These are phyloP conservation scores for Myodes glareolus DNA, from an alignment of 2,113 vertebrate genomes.

Conservation along the genomic window DNA sequence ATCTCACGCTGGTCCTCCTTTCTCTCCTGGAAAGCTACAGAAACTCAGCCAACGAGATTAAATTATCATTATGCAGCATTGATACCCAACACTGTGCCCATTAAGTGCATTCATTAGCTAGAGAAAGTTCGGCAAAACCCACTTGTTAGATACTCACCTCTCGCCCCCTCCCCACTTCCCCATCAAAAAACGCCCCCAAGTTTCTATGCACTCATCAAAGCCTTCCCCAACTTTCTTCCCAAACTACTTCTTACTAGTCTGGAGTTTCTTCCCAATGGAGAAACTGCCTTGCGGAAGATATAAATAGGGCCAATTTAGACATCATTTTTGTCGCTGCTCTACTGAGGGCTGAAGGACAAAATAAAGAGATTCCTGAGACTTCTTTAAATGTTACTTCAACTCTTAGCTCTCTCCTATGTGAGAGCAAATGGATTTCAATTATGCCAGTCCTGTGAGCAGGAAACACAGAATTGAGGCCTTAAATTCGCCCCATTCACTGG, in stretches of 20 bases:
- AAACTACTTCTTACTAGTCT: neutral
- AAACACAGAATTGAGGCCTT: conserved; percentile 49
- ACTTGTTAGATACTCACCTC: neutral
- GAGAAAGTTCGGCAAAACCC: conserved; percentile 30
- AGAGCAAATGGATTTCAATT: conserved; percentile 63
- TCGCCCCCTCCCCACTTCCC: neutral
- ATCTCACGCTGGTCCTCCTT: neutral
- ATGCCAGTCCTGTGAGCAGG: neutral
- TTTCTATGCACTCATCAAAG: neutral
- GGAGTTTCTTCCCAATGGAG: neutral
- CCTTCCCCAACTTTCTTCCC: neutral
- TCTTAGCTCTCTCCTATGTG: conserved; percentile 43
- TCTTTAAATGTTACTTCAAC: conserved; percentile 29
- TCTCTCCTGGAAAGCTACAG: conserved; percentile 40
- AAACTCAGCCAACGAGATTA: conserved; percentile 57
- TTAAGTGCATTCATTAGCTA: conserved; percentile 1
- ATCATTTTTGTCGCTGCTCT: conserved; percentile 19
- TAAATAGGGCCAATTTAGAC: conserved; percentile 46
- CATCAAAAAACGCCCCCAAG: neutral
- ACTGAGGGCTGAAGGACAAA: neutral
- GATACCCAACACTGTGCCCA: neutral
- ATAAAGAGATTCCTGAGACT: conserved; percentile 28
- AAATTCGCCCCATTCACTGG: conserved; percentile 59
- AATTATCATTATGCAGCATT: conserved; percentile 26
- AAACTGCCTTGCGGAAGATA: conserved; percentile 50